Evolutionary conservation across 2,797 vertebrate species (phyloP).

Genomic region (Ambastaia sidthimunki): DNA sequence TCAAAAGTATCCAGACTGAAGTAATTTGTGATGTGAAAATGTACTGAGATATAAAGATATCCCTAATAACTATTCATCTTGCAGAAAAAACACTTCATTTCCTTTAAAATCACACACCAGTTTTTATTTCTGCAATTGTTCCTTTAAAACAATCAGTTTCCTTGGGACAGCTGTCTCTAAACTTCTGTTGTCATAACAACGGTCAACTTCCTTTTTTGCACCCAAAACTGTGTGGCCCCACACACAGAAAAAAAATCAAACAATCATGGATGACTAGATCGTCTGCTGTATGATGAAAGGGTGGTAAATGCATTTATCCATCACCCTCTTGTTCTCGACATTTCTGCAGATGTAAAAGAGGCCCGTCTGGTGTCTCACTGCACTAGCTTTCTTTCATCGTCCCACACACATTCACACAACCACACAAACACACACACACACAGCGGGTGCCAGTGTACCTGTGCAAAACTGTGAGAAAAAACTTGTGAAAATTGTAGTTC

Average conservation of each 20-base stretch:
- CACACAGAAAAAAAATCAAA: conserved; percentile 6
- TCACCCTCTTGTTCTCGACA: background rate
- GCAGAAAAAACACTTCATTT: no score
- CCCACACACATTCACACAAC: conserved; percentile 30
- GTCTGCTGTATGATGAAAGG: background rate
- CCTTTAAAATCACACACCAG: no score
- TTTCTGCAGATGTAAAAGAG: conserved; percentile 34
- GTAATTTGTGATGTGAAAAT: background rate
- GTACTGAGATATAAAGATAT: background rate
- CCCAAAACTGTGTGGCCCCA: background rate
- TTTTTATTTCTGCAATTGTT: no score
- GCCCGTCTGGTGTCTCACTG: conserved; percentile 36
- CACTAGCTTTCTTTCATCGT: background rate
- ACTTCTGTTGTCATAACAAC: background rate
- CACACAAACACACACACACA: conserved; percentile 24
- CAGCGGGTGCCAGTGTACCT: conserved; percentile 9
- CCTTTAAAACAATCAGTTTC: background rate
- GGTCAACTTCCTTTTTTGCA: conserved; percentile 1
- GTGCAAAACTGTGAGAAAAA: conserved; percentile 33
- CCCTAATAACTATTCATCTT: no score
- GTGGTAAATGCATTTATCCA: background rate
- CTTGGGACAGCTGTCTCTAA: background rate
- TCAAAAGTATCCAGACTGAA: background rate
- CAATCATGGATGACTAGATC: background rate
- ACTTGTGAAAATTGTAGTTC: background rate